Evolutionary conservation across 1,140 invertebrate genomes (phyloP).

Genomic region (Apis dorsata): DNA sequence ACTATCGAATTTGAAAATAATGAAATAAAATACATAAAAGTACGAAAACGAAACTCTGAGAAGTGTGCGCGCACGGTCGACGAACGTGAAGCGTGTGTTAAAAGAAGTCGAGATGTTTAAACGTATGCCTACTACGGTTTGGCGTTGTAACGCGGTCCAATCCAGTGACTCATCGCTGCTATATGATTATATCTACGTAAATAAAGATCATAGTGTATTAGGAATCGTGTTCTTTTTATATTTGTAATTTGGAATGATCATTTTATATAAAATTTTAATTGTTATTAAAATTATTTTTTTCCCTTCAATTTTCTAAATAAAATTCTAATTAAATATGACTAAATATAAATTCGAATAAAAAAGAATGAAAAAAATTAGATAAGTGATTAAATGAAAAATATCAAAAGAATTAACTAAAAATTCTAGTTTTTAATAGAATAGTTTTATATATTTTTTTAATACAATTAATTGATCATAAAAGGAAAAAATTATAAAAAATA

Average conservation of each 20-base stretch:
- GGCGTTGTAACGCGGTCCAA: slow-evolving; percentile 31
- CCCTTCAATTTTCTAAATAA: background rate
- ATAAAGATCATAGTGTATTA: background rate
- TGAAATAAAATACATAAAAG: background rate
- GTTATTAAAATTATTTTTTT: background rate
- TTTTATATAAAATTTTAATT: background rate
- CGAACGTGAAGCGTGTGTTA: background rate
- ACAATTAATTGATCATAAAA: background rate
- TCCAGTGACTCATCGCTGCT: slow-evolving; percentile 32
- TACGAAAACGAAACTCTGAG: background rate
- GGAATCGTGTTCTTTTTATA: background rate
- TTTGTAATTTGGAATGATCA: background rate
- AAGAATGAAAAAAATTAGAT: background rate
- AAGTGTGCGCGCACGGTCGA: background rate
- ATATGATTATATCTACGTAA: slow-evolving; percentile 23
- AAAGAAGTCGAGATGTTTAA: slow-evolving; percentile 15
- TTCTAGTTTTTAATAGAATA: background rate
- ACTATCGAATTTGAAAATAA: background rate
- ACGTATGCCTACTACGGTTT: slow-evolving; percentile 40
- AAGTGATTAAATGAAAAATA: background rate
- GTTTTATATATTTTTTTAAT: background rate
- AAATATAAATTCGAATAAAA: background rate
- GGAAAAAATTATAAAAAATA: background rate
- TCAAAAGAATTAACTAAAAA: background rate
- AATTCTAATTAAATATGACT: background rate